Percentiles rank a stretch among this genome's conserved stretches.
These are phyloP conservation scores for Orchestes rusci DNA, from an alignment of 2,888 invertebrate genomes.

Conservation along the genomic window DNA sequence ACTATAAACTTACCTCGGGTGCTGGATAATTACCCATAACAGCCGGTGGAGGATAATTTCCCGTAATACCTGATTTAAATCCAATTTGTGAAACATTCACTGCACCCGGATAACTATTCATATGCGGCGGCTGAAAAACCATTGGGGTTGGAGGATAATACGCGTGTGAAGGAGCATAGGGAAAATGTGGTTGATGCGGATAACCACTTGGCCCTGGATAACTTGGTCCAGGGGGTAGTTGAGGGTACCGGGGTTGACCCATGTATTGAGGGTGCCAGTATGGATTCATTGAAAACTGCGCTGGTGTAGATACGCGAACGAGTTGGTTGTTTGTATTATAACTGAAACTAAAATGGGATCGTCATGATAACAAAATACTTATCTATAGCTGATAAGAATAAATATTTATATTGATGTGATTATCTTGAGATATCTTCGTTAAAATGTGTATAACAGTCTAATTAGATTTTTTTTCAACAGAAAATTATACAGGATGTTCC, in stretches of 20 bases:
- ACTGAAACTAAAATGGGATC: constrained; percentile 15
- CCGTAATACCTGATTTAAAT: constrained; percentile 16
- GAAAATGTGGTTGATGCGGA: constrained; percentile 8
- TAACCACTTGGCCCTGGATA: constrained; percentile 8
- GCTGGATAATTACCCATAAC: constrained; percentile 5
- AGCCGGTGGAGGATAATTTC: constrained; percentile 12
- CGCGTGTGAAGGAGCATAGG: constrained; percentile 5
- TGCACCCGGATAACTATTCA: constrained; percentile 6
- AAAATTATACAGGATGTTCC: too few species aligned
- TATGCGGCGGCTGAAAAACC: constrained; percentile 9
- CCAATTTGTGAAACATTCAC: constrained; percentile 18
- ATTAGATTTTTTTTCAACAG: too few species aligned
- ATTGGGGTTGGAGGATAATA: constrained; percentile 15
- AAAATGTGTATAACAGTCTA: too few species aligned
- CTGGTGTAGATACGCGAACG: constrained; percentile 16
- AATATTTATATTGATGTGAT: too few species aligned
- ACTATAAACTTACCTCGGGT: constrained; percentile 22
- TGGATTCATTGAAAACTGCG: constrained; percentile 12
- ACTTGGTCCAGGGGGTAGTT: constrained; percentile 9
- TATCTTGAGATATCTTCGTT: too few species aligned
- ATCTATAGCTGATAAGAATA: too few species aligned
- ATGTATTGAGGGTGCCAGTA: constrained; percentile 14
- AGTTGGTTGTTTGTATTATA: constrained; percentile 21
- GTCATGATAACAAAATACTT: too few species aligned
- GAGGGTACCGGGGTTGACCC: constrained; percentile 10